Evolutionary conservation across 37 sponge, comb jelly and placozoan species (phyloP).

Genomic region (Spongia lamella): DNA sequence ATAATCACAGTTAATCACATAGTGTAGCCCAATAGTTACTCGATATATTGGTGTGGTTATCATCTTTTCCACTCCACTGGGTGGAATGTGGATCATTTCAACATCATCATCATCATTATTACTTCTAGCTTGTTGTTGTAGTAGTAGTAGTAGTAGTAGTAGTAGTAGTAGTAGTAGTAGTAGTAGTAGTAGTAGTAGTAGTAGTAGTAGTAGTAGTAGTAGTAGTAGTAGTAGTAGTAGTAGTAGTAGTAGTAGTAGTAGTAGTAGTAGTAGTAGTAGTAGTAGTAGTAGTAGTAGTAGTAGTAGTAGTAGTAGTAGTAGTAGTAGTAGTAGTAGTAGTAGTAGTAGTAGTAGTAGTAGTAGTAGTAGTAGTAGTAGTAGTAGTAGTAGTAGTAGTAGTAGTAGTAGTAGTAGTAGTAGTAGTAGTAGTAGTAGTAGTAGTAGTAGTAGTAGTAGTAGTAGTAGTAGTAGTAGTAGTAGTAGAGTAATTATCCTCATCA

Average conservation of each 20-base stretch:
- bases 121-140: no score
- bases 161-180: constrained; percentile 14
- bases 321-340: constrained; percentile 14
- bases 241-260: constrained; percentile 13
- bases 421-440: constrained; percentile 19
- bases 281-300: constrained; percentile 22
- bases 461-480: constrained; percentile 18
- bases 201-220: constrained; percentile 19
- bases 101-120: no score
- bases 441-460: constrained; percentile 19
- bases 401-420: constrained; percentile 11
- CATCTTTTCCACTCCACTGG: no score
- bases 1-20: no score
- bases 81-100: no score
- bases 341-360: constrained; percentile 19
- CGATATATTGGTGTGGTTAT: no score
- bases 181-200: constrained; percentile 19
- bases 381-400: constrained; percentile 16
- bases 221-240: constrained; percentile 19
- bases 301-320: constrained; percentile 19
- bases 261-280: constrained; percentile 22
- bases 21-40: no score
- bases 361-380: constrained; percentile 16
- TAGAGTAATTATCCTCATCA: background rate
- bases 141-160: constrained; percentile 14